Evolutionary conservation across 2,113 vertebrate species (phyloP).

Genomic region (Sinocyclocheilus anshuiensis): DNA sequence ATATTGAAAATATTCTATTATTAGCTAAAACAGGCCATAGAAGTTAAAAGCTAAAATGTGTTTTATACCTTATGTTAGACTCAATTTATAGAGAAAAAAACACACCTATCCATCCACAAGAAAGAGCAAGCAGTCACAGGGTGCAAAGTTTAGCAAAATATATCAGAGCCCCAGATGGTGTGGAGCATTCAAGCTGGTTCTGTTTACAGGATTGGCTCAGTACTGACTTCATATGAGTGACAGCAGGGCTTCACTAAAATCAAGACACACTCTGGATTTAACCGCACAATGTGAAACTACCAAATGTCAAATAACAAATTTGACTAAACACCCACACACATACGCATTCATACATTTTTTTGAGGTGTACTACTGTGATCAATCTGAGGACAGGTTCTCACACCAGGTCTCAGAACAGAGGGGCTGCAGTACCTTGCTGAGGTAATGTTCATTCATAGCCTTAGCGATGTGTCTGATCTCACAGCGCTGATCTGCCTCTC

Average conservation of each 20-base stretch:
- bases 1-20: background rate
- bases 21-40: background rate
- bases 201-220: background rate
- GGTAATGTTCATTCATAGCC: conserved; percentile 92
- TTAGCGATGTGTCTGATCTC: conserved; percentile 95
- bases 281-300: background rate
- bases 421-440: conserved; percentile 85
- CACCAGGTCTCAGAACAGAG: background rate
- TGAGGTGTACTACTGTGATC: background rate
- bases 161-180: background rate
- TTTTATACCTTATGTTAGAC: no score
- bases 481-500: conserved; percentile 91
- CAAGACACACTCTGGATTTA: background rate
- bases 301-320: background rate
- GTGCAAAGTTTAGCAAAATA: conserved; percentile 9
- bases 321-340: background rate
- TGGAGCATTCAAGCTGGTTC: background rate
- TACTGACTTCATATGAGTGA: background rate
- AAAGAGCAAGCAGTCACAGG: background rate
- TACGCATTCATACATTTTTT: background rate
- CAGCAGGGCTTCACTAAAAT: background rate
- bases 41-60: no score
- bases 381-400: background rate
- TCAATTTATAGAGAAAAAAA: background rate
- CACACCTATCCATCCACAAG: background rate